phyloP scores from a whole-genome alignment of 2,797 vertebrate species.

The Epinephelus coioides region DNA sequence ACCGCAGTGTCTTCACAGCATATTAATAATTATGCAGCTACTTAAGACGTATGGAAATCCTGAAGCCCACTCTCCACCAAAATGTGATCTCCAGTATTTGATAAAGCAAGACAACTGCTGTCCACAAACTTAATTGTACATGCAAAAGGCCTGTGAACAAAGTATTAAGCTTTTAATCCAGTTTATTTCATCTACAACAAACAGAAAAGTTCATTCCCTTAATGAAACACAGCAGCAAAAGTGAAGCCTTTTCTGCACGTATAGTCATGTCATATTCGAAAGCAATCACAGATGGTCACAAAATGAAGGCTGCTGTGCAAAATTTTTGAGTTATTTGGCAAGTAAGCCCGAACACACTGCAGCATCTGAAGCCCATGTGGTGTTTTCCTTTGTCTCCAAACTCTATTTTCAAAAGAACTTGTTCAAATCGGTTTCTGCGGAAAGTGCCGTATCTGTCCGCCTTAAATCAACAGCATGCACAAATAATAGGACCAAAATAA shows the following conservation, averaged over 20 bases:
- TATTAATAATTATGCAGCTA: not conserved
- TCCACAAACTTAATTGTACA: not conserved
- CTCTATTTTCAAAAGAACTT: constrained; percentile 41
- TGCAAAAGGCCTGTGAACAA: not conserved
- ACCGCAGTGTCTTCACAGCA: not conserved
- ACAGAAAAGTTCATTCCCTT: constrained; percentile 11
- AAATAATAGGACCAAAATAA: constrained; percentile 44
- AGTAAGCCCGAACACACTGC: constrained; percentile 29
- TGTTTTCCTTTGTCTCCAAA: constrained; percentile 49
- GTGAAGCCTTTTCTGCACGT: constrained; percentile 9
- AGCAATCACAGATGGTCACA: constrained; percentile 45
- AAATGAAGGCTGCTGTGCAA: constrained; percentile 43
- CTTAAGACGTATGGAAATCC: not conserved
- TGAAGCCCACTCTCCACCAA: not conserved
- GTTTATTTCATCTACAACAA: constrained; percentile 3
- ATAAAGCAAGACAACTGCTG: not conserved
- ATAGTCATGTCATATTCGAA: not conserved
- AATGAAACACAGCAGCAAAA: not conserved
- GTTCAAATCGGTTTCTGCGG: constrained; percentile 39
- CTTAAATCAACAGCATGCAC: constrained; percentile 28
- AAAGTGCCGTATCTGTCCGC: constrained; percentile 20
- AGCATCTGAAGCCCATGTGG: constrained; percentile 42
- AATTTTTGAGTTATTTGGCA: constrained; percentile 27
- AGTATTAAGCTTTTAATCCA: constrained; percentile 12
- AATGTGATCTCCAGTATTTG: not conserved